Evolutionary conservation across 2,888 invertebrate species (phyloP).

Genomic region (Himalopsyche kuldschensis): DNA sequence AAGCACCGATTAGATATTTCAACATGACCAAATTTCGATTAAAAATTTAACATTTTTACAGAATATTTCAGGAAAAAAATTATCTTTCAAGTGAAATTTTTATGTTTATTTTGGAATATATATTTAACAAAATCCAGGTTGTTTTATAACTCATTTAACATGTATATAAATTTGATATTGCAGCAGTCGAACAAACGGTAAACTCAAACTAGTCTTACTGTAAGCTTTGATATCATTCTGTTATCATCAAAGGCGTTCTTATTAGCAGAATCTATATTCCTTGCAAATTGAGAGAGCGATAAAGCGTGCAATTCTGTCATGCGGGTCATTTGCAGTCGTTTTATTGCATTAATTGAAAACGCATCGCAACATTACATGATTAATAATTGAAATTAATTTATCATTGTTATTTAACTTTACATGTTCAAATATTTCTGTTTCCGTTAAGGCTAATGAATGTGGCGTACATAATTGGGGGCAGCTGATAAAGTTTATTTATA

Average conservation of each 20-base stretch:
- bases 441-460: neutral
- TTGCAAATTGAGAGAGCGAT: neutral
- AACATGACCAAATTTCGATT: too few species aligned
- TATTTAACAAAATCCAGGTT: too few species aligned
- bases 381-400: neutral
- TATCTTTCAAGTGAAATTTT: too few species aligned
- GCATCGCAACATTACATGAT: neutral
- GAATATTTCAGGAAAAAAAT: too few species aligned
- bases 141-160: too few species aligned
- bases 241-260: neutral
- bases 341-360: neutral
- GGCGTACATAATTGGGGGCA: neutral
- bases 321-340: neutral
- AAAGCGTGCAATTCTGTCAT: neutral
- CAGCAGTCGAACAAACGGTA: neutral
- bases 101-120: too few species aligned
- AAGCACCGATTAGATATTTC: too few species aligned
- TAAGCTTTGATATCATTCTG: neutral
- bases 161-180: neutral
- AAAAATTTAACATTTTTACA: too few species aligned
- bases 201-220: neutral
- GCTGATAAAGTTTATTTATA: neutral
- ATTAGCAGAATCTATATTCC: neutral
- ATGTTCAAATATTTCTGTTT: neutral
- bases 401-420: neutral